Conservation (phyloP, 2,797 vertebrate genomes). For the Bucorvus abyssinicus region DNA sequence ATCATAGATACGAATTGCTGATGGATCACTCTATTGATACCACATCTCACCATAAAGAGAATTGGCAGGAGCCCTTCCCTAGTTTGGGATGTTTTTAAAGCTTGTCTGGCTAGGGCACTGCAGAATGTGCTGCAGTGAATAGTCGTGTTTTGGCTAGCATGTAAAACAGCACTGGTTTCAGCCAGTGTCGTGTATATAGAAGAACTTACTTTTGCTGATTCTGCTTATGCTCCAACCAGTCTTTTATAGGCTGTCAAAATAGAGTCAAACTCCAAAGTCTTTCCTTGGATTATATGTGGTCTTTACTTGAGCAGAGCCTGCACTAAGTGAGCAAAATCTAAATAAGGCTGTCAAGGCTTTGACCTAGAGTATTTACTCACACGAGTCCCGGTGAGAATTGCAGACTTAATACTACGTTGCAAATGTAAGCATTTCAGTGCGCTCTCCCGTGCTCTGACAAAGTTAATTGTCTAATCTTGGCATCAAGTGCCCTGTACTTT, state of each 20-base stretch:
- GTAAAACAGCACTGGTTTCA: background rate
- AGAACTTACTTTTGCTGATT: constrained; percentile 24
- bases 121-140: background rate
- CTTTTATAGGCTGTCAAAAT: constrained; percentile 33
- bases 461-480: constrained; percentile 74
- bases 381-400: background rate
- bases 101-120: background rate
- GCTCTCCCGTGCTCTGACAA: constrained; percentile 49
- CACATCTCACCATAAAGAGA: background rate
- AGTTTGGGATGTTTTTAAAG: background rate
- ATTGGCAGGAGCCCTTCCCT: background rate
- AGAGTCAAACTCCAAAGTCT: constrained; percentile 11
- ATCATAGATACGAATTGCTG: background rate
- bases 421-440: constrained; percentile 30
- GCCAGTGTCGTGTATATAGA: background rate
- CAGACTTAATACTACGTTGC: constrained; percentile 29
- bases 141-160: background rate
- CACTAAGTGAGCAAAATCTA: constrained; percentile 53
- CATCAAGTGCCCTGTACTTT: constrained; percentile 63
- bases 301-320: constrained; percentile 37
- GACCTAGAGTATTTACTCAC: constrained; percentile 65
- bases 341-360: constrained; percentile 59
- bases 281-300: constrained; percentile 13
- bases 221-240: background rate
- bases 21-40: background rate